A percentile compares a stretch with the other conserved stretches of the same genome.
Conservation (phyloP, 2,113 vertebrate genomes). For the Mormyrus iriodes region DNA sequence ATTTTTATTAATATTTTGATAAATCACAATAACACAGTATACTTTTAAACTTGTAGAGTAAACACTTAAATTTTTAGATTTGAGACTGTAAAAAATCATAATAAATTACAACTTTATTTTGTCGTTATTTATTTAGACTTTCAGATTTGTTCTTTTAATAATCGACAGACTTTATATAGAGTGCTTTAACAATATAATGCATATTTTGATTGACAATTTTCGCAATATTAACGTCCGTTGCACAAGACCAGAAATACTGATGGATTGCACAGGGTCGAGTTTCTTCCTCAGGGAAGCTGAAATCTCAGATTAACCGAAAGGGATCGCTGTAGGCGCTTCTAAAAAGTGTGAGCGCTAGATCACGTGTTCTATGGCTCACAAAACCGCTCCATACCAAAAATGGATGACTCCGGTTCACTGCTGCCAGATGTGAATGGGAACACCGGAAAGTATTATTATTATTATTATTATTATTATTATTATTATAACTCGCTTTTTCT, state of each 20-base stretch:
- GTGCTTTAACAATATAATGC: neutral
- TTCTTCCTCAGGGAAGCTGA: conserved; percentile 47
- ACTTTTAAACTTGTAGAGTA: neutral
- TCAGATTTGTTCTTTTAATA: neutral
- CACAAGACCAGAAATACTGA: neutral
- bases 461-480: conserved; percentile 16
- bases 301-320: conserved; percentile 66
- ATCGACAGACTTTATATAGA: neutral
- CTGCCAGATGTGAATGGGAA: conserved; percentile 32
- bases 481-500: neutral
- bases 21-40: neutral
- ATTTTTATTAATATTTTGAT: no score
- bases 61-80: neutral
- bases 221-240: neutral
- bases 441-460: conserved; percentile 28
- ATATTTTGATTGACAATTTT: neutral
- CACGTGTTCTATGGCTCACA: conserved; percentile 58
- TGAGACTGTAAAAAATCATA: neutral
- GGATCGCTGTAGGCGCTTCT: conserved; percentile 74
- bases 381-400: conserved; percentile 53
- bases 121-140: neutral
- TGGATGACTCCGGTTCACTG: conserved; percentile 53
- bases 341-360: conserved; percentile 48
- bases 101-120: neutral
- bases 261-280: conserved; percentile 29